Evolutionary conservation across 2,888 invertebrate species (phyloP), one percentile per base, ranked within the genome.

Genomic region (Thymelicus acteon): DNA sequence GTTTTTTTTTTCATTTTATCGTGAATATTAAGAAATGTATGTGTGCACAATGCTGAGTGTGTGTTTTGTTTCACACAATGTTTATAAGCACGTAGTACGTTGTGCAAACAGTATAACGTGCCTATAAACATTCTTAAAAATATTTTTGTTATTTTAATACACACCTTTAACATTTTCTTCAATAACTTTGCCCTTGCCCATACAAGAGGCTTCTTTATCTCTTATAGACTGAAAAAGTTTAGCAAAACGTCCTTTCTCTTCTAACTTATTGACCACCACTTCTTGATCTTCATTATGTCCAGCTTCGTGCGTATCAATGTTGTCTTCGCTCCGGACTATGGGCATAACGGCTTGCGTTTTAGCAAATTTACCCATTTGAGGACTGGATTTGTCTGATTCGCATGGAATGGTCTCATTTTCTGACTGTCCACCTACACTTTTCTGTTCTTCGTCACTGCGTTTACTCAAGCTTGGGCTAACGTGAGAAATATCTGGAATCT

Each of bases 281-380:
- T 90, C 92, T 47, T 75, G 76, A 37, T 92, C 93, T 70, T 92
- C 90, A 37, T 79, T 80, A 24, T 82, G 81, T 82, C 19, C 76
- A 71, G 2, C 83, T 2, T 79, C 85, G 7, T 88, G 79, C 3
- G 79, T 76, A 39, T 91, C 91, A 31, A 93, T 89, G 24, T 86
- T 83, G 73, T 94, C 94, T 74, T 93, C 94, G 72, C 91, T 91
- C 52, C 94, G 80, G 12, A 93, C 89, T 73, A 93, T 93, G 2
- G 94, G 94, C 85, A 94, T 85, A 40, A 94, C 94, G 1, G 94
- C 94, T 79, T 94, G 94, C 1, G 92, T 94, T 76, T 93, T 94
- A 6, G 87, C 79, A 7, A 85, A 85, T 77, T 93, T 94, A 0
- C 85, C 90, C 6, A 85, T 78, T 72, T 87, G 91, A 7, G 94